Evolutionary conservation across 2,888 invertebrate genomes (phyloP).

Genomic region (Megastigmus dorsalis): DNA sequence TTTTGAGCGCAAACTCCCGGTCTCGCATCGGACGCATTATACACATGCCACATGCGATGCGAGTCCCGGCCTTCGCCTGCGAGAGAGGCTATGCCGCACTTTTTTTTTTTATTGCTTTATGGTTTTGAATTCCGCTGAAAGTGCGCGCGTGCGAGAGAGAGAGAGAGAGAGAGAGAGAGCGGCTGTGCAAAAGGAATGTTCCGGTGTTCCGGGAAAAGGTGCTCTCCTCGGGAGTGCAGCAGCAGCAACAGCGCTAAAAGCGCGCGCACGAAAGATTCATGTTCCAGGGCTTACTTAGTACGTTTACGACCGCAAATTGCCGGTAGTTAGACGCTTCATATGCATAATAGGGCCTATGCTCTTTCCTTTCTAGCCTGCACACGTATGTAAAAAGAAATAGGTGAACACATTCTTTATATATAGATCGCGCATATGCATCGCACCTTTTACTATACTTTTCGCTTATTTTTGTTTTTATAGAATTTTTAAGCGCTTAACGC

Average conservation of each 20-base stretch:
- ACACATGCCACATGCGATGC: background rate
- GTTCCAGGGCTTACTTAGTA: background rate
- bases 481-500: too few species aligned
- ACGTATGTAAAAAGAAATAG: too few species aligned
- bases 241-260: conserved; percentile 22
- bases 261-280: conserved; percentile 1
- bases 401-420: too few species aligned
- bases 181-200: background rate
- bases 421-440: too few species aligned
- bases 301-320: conserved; percentile 31
- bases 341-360: background rate
- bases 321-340: background rate
- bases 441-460: too few species aligned
- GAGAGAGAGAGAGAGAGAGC: too few species aligned
- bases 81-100: background rate
- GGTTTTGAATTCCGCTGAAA: background rate
- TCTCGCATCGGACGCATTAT: too few species aligned
- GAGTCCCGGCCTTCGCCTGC: background rate
- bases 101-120: background rate
- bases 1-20: too few species aligned
- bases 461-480: too few species aligned
- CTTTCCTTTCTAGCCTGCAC: background rate
- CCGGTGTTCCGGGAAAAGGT: conserved; percentile 18
- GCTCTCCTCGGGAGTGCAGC: too few species aligned
- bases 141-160: background rate